Evolutionary conservation across 1,140 invertebrate genomes (phyloP).

Genomic region (Dufourea novaeangliae): DNA sequence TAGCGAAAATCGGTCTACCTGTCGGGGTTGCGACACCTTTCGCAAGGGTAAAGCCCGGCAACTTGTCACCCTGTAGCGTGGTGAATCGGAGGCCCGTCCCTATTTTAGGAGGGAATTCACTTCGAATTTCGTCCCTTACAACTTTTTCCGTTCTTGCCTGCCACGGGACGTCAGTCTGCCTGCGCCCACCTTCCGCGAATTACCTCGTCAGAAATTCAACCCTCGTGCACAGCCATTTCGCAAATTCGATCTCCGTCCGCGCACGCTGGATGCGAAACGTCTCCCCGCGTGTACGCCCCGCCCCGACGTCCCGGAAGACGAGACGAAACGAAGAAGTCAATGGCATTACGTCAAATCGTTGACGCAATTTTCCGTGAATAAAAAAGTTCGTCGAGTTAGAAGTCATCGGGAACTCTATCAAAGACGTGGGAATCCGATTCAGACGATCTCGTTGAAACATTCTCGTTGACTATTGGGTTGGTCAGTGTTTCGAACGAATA

Average conservation of each 20-base stretch:
- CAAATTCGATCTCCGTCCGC: constrained; percentile 78
- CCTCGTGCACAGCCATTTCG: constrained; percentile 78
- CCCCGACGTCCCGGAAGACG: constrained; percentile 16
- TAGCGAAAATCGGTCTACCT: neutral
- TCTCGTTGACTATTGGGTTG: no score
- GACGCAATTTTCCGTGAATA: constrained; percentile 33
- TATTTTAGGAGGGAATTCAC: constrained; percentile 62
- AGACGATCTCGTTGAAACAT: neutral
- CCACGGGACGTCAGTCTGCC: constrained; percentile 45
- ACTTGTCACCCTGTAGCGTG: constrained; percentile 49
- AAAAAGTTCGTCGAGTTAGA: constrained; percentile 24
- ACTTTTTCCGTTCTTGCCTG: constrained; percentile 55
- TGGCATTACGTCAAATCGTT: constrained; percentile 40
- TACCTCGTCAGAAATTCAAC: constrained; percentile 79
- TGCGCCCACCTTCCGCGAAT: constrained; percentile 63
- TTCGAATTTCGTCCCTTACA: constrained; percentile 57
- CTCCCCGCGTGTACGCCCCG: constrained; percentile 58
- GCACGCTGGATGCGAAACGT: constrained; percentile 61
- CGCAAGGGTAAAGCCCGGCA: constrained; percentile 18
- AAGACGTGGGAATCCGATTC: neutral
- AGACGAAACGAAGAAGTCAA: constrained; percentile 48
- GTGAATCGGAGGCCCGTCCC: constrained; percentile 42
- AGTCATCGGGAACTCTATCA: neutral
- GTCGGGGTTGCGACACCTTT: neutral
- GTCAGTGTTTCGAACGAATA: no score